Evolutionary conservation across 2,888 invertebrate species (phyloP).

Genomic region (Dicycla oo): DNA sequence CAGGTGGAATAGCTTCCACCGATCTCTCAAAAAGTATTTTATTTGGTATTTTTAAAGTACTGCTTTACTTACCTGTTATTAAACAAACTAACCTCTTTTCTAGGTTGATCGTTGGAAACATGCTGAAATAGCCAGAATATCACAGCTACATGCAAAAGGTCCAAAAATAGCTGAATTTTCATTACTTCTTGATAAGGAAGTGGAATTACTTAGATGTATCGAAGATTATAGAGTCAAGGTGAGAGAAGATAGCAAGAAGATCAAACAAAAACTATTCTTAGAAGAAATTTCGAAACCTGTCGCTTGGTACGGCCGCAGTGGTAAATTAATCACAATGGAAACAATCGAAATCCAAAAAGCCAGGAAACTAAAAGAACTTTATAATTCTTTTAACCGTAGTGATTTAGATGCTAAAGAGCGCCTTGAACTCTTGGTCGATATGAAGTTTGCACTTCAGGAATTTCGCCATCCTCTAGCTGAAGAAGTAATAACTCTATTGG

Average conservation of each 20-base stretch:
- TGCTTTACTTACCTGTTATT: too few relatives aligned
- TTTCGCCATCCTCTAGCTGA: conserved; percentile 90
- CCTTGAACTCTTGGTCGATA: conserved; percentile 92
- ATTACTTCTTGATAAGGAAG: conserved; percentile 93
- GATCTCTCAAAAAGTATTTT: too few relatives aligned
- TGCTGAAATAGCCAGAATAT: conserved; percentile 91
- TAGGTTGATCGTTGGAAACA: conserved; percentile 93
- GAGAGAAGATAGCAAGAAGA: conserved; percentile 90
- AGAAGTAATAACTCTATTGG: conserved; percentile 91
- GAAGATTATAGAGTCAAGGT: conserved; percentile 92
- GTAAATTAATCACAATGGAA: conserved; percentile 94
- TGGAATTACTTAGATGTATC: conserved; percentile 92
- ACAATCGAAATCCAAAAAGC: conserved; percentile 95
- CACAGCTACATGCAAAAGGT: conserved; percentile 91
- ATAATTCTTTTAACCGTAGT: conserved; percentile 91
- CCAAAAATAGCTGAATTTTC: conserved; percentile 93
- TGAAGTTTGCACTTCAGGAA: conserved; percentile 92
- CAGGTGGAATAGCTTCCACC: too few relatives aligned
- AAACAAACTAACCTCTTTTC: conserved; percentile 30
- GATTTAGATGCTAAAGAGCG: conserved; percentile 92
- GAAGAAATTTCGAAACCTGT: conserved; percentile 93
- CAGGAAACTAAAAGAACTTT: conserved; percentile 93
- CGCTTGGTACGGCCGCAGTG: conserved; percentile 94
- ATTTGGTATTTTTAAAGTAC: too few relatives aligned
- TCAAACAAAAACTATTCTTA: conserved; percentile 91